Percentiles rank a stretch among this genome's conserved stretches.
Evolutionary conservation across 1,140 invertebrate species (phyloP).

Genomic region (Euura saliciscinereae): DNA sequence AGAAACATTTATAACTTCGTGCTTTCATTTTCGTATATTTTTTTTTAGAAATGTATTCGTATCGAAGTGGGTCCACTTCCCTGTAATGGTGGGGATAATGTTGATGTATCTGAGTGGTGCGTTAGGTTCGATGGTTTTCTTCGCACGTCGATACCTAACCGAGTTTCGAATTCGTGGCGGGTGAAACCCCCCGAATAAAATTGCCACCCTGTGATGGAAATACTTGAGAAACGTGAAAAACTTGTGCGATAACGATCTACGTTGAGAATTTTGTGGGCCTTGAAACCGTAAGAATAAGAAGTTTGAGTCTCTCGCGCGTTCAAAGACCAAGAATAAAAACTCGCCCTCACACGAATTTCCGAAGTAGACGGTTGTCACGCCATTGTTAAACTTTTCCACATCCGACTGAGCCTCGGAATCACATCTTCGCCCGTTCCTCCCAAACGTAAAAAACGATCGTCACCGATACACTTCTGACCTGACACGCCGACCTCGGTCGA

Average conservation of each 20-base stretch:
- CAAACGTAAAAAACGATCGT: too few species aligned
- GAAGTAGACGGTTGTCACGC: conserved; percentile 3
- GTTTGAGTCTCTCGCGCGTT: background rate
- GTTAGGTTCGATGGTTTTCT: background rate
- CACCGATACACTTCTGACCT: too few species aligned
- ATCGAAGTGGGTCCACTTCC: too few species aligned
- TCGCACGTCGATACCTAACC: background rate
- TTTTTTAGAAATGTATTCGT: background rate
- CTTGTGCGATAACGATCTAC: background rate
- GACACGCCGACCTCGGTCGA: too few species aligned
- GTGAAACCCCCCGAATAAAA: background rate
- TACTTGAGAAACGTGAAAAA: conserved; percentile 7
- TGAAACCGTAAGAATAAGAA: background rate
- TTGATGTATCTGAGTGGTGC: background rate
- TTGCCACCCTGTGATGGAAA: background rate
- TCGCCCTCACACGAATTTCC: background rate
- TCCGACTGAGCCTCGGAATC: background rate
- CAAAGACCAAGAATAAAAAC: background rate
- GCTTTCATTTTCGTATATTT: background rate
- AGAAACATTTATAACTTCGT: background rate
- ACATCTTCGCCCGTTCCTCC: background rate
- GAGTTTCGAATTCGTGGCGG: background rate
- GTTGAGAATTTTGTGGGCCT: background rate
- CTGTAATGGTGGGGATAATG: background rate
- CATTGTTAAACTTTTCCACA: background rate